Percentiles rank a stretch among this genome's conserved stretches.
Conservation (phyloP, 1,140 invertebrate genomes). For the Caenorhabditis inopinata region DNA sequence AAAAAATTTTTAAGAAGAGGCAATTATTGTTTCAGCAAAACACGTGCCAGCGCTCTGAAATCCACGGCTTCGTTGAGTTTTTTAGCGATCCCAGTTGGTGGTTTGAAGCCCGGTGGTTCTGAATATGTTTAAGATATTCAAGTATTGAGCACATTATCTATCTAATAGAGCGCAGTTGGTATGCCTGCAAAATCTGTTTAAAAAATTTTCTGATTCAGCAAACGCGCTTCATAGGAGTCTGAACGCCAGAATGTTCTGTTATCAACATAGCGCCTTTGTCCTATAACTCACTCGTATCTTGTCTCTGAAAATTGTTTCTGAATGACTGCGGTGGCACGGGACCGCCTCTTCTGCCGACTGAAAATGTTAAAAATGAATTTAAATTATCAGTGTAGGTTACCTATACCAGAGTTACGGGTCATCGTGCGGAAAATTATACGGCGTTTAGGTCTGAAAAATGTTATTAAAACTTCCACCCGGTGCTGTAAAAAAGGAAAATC, state of each 20-base stretch:
- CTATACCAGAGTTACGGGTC: slow-evolving; percentile 21
- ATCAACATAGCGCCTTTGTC: background rate
- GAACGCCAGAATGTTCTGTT: no score
- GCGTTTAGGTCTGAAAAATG: slow-evolving; percentile 10
- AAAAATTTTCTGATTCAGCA: no score
- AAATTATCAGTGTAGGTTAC: background rate
- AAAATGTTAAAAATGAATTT: background rate
- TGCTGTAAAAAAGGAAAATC: no score
- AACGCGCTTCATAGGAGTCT: no score
- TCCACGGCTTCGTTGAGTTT: background rate
- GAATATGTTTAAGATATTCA: background rate
- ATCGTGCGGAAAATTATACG: background rate
- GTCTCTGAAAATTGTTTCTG: background rate
- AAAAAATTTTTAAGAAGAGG: background rate
- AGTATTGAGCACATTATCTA: no score
- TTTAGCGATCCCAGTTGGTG: background rate
- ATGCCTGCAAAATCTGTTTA: no score
- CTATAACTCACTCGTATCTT: background rate
- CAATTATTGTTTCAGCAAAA: slow-evolving; percentile 7
- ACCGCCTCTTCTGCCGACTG: background rate
- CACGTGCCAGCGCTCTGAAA: background rate
- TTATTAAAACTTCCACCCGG: no score
- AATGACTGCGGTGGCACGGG: background rate
- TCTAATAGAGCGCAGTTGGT: no score
- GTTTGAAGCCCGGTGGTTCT: slow-evolving; percentile 7